phyloP scores from a whole-genome alignment of 2,113 vertebrate genomes.

The Poicephalus meyeri region DNA sequence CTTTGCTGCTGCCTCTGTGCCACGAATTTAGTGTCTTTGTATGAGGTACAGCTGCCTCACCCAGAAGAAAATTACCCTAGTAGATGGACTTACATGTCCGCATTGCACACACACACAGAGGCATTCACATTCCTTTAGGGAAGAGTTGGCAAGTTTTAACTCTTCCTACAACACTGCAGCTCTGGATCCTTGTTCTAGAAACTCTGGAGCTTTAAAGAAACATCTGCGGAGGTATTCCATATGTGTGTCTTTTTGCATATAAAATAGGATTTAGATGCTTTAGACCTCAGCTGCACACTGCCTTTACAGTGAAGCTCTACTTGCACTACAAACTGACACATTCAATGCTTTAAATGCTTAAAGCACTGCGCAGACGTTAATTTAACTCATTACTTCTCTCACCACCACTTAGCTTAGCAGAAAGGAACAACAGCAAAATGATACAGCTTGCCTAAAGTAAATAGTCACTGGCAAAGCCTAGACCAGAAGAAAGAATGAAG shows the following conservation, averaged over 20 bases:
- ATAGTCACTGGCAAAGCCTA: background rate
- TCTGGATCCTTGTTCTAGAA: background rate
- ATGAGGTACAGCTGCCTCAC: background rate
- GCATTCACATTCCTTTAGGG: fast-evolving
- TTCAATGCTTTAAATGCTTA: background rate
- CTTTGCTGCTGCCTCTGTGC: background rate
- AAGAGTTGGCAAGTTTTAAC: background rate
- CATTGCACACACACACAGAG: fast-evolving
- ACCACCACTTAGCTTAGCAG: background rate
- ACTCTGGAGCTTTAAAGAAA: background rate
- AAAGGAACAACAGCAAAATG: background rate
- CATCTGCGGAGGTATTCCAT: background rate
- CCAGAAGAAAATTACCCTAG: fast-evolving
- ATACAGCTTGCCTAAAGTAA: too few relatives aligned
- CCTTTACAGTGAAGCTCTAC: background rate
- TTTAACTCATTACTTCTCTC: background rate
- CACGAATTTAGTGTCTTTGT: background rate
- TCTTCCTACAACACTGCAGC: background rate
- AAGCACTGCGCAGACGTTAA: background rate
- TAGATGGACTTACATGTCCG: fast-evolving
- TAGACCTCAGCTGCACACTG: background rate
- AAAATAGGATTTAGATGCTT: background rate
- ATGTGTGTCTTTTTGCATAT: fast-evolving
- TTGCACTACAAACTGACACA: background rate
- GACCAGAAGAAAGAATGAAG: background rate